Evolutionary conservation across 2,113 vertebrate genomes (phyloP).

Genomic region (Tiliqua scincoides): DNA sequence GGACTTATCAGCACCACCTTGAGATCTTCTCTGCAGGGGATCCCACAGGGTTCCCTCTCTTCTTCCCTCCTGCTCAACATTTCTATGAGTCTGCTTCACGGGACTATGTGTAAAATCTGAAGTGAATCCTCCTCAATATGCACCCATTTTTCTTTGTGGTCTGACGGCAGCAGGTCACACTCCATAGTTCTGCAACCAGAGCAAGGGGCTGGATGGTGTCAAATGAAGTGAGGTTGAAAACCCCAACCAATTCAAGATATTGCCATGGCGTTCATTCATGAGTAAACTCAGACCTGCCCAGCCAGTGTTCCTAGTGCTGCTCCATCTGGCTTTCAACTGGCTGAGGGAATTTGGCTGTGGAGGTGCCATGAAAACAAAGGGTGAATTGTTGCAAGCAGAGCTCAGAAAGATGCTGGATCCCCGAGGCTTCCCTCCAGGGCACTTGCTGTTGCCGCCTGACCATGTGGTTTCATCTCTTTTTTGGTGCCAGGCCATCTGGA

Average conservation of each 20-base stretch:
- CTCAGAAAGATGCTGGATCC: conserved; percentile 7
- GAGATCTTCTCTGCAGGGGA: background rate
- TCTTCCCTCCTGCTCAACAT: background rate
- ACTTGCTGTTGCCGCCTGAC: background rate
- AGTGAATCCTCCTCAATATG: background rate
- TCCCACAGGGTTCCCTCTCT: background rate
- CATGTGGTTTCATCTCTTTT: conserved; percentile 13
- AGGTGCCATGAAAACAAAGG: conserved; percentile 10
- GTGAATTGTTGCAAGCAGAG: background rate
- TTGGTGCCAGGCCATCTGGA: conserved; percentile 27
- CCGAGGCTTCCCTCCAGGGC: background rate
- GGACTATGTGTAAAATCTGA: background rate
- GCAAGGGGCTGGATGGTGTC: background rate
- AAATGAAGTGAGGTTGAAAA: background rate
- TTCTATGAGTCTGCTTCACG: background rate
- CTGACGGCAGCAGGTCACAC: background rate
- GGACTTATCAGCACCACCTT: background rate
- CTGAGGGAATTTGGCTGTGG: conserved; percentile 2
- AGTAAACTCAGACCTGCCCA: background rate
- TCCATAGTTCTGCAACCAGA: background rate
- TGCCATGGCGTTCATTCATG: background rate
- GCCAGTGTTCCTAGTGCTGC: background rate
- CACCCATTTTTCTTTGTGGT: background rate
- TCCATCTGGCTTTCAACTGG: conserved; percentile 16
- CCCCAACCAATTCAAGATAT: background rate